Conservation (phyloP, 1,140 invertebrate species). For the Drosophila equinoxialis region DNA sequence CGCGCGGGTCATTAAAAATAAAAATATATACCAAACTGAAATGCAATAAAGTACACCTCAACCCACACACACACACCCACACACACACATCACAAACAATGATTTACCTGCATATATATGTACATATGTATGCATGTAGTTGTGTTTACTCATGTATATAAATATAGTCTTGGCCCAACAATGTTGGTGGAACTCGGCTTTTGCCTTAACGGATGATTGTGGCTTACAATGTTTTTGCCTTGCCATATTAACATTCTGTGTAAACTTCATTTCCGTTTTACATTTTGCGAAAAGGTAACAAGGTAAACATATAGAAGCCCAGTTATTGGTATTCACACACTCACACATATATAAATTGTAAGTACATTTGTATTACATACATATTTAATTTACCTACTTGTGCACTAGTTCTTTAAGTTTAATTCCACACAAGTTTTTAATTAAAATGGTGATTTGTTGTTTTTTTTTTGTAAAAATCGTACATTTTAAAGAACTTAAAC, state of each 20-base stretch:
- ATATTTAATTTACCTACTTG: too few relatives aligned
- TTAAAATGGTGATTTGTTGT: too few relatives aligned
- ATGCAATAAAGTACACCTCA: not conserved
- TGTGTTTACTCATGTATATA: not conserved
- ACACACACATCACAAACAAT: not conserved
- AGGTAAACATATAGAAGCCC: too few relatives aligned
- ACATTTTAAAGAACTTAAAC: too few relatives aligned
- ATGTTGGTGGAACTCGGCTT: not conserved
- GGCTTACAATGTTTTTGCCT: not conserved
- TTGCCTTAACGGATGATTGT: not conserved
- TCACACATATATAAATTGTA: too few relatives aligned
- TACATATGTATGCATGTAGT: too few relatives aligned
- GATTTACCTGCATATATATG: too few relatives aligned
- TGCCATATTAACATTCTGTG: constrained; percentile 4
- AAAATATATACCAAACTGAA: constrained; percentile 1
- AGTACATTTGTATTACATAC: too few relatives aligned
- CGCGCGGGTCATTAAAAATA: constrained; percentile 52
- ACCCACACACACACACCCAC: not conserved
- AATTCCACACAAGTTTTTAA: too few relatives aligned
- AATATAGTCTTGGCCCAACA: constrained; percentile 2
- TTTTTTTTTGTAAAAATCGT: too few relatives aligned
- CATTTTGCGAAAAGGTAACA: not conserved
- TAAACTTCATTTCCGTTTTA: constrained; percentile 8
- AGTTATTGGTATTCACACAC: too few relatives aligned
- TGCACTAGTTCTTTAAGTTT: too few relatives aligned